Conservation (phyloP, 2,888 invertebrate species). For the Phyllotreta striolata region DNA sequence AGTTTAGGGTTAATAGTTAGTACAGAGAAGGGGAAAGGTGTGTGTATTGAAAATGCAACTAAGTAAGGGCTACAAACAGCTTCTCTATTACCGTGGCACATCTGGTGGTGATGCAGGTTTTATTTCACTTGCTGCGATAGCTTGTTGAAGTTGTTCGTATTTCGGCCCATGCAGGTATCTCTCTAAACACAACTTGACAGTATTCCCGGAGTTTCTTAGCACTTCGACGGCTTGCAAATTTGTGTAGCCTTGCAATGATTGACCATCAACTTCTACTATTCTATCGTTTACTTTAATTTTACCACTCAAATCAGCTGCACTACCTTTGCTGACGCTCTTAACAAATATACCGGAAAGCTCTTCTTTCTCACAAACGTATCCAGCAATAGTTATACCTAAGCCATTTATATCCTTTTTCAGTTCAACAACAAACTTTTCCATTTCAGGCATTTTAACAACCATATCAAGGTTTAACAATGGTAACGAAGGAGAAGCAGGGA, state of each 20-base stretch:
- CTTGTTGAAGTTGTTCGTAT: conserved; percentile 86
- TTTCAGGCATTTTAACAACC: conserved; percentile 82
- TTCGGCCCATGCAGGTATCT: conserved; percentile 90
- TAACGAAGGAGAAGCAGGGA: conserved; percentile 61
- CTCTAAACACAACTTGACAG: conserved; percentile 88
- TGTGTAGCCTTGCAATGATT: conserved; percentile 91
- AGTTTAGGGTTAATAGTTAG: conserved; percentile 42
- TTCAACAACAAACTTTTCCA: conserved; percentile 93
- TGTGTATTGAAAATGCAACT: conserved; percentile 50
- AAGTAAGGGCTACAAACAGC: conserved; percentile 50
- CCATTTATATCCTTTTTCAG: conserved; percentile 93
- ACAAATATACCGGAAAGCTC: conserved; percentile 99
- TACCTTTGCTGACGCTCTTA: conserved; percentile 95
- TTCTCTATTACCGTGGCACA: conserved; percentile 65
- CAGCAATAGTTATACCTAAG: conserved; percentile 93
- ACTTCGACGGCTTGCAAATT: conserved; percentile 98
- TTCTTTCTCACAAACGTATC: conserved; percentile 97
- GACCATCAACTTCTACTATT: conserved; percentile 97
- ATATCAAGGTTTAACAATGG: conserved; percentile 63
- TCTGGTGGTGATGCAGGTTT: conserved; percentile 67
- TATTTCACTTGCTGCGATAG: conserved; percentile 83
- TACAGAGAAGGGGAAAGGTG: conserved; percentile 42
- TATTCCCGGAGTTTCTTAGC: conserved; percentile 89
- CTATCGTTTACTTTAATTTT: conserved; percentile 96
- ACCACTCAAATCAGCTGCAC: conserved; percentile 93